These are phyloP conservation scores for Smithornis capensis DNA, from an alignment of 2,113 vertebrate species.

Conservation along the genomic window DNA sequence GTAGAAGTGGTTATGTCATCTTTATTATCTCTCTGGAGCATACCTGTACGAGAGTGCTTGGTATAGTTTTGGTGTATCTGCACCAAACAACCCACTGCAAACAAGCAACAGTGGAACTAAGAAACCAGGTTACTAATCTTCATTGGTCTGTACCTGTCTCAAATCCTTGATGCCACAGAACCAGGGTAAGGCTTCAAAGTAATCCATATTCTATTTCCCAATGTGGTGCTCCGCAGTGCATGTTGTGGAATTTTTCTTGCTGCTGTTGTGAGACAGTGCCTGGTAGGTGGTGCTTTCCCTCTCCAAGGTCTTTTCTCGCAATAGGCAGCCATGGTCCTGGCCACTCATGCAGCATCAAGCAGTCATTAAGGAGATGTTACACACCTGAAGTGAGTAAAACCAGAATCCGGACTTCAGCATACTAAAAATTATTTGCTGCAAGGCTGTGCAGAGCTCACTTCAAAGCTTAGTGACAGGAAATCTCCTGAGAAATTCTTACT, in stretches of 20 bases:
- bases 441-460: conserved; percentile 19
- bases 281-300: background rate
- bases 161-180: background rate
- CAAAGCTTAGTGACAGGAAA: conserved; percentile 18
- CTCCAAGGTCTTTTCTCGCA: background rate
- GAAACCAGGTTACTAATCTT: background rate
- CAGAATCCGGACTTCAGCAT: background rate
- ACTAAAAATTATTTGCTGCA: conserved; percentile 20
- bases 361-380: background rate
- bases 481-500: conserved; percentile 21
- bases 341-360: background rate
- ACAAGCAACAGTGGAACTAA: background rate
- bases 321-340: background rate
- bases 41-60: background rate
- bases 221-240: accelerated
- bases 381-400: background rate
- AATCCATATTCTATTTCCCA: background rate
- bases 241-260: background rate
- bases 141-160: background rate
- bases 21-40: background rate
- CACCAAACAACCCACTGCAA: background rate
- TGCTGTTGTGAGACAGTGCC: background rate
- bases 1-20: background rate
- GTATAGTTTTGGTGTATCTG: background rate
- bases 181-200: background rate